phyloP scores from a whole-genome alignment of 2,888 invertebrate species.

The Apeira syringaria region DNA sequence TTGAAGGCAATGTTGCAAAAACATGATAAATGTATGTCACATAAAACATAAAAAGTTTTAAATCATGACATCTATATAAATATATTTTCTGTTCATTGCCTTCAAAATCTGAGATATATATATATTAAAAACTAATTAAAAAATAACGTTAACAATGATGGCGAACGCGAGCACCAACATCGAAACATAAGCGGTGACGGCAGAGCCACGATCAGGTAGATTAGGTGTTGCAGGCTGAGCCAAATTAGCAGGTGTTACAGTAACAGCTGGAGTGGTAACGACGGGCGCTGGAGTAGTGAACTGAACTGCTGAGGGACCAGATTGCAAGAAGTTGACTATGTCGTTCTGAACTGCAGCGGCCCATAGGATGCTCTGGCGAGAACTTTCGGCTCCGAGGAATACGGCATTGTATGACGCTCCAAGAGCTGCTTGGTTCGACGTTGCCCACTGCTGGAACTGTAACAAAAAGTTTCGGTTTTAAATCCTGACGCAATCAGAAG shows the following conservation, averaged over 20 bases:
- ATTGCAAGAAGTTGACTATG: conserved; percentile 47
- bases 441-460: conserved; percentile 66
- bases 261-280: conserved; percentile 14
- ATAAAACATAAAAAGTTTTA: too few species aligned
- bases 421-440: conserved; percentile 35
- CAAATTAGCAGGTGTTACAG: conserved; percentile 33
- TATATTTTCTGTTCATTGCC: conserved; percentile 1
- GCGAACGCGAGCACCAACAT: conserved; percentile 42
- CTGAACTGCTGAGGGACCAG: conserved; percentile 33
- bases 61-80: too few species aligned
- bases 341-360: conserved; percentile 40
- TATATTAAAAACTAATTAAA: conserved; percentile 35
- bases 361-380: conserved; percentile 50
- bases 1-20: conserved; percentile 4
- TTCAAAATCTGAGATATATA: conserved; percentile 21
- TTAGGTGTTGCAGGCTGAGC: conserved; percentile 50
- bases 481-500: too few species aligned
- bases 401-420: conserved; percentile 39
- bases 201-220: conserved; percentile 47
- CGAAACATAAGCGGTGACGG: conserved; percentile 49
- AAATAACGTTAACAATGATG: conserved; percentile 42
- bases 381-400: conserved; percentile 35
- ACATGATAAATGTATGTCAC: too few species aligned
- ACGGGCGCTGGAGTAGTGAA: conserved; percentile 20
- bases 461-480: too few species aligned